Evolutionary conservation across 2,797 vertebrate species (phyloP).

Genomic region (Echiichthys vipera): DNA sequence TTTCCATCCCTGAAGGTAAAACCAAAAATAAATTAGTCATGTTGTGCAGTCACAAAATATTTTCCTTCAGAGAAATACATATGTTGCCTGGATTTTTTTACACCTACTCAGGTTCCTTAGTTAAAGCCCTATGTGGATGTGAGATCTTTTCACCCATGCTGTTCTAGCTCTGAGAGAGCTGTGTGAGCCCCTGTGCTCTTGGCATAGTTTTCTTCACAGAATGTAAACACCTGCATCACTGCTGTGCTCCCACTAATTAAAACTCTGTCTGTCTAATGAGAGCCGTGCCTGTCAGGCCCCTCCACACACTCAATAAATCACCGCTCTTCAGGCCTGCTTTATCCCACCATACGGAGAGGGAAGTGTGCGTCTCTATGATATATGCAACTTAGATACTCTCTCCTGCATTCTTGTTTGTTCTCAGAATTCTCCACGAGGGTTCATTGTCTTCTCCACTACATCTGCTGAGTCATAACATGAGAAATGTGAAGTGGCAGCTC

Average conservation of each 20-base stretch:
- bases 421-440: conserved; percentile 61
- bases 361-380: conserved; percentile 56
- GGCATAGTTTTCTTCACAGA: conserved; percentile 72
- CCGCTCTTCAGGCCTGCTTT: conserved; percentile 70
- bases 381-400: conserved; percentile 59
- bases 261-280: conserved; percentile 82
- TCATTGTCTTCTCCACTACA: conserved; percentile 60
- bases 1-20: conserved; percentile 5
- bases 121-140: conserved; percentile 55
- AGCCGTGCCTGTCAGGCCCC: conserved; percentile 77
- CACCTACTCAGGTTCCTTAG: conserved; percentile 36
- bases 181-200: conserved; percentile 67
- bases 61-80: conserved; percentile 11
- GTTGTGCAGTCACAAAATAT: conserved; percentile 8
- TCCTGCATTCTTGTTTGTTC: conserved; percentile 61
- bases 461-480: conserved; percentile 57
- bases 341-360: conserved; percentile 61
- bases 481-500: conserved; percentile 62
- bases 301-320: conserved; percentile 82
- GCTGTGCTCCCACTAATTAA: conserved; percentile 79
- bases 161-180: conserved; percentile 56
- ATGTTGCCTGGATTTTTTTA: conserved; percentile 25
- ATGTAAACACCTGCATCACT: conserved; percentile 81
- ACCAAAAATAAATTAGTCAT: not conserved
- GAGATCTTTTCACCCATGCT: conserved; percentile 50